phyloP scores from a whole-genome alignment of 2,113 vertebrate species.

The Mus spicilegus region DNA sequence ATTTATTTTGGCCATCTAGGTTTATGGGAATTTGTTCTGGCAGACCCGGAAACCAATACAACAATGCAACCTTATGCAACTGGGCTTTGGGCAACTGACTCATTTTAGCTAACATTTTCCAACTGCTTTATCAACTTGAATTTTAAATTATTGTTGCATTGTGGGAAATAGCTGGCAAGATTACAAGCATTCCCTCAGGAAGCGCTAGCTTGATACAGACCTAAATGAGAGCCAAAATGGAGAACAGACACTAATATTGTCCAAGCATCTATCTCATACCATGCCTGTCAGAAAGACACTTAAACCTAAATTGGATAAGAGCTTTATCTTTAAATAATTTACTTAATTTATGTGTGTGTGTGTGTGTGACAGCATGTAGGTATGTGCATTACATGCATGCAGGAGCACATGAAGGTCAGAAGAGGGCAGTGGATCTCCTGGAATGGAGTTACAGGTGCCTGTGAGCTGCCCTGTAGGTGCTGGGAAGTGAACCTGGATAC shows the following conservation, averaged over 20 bases:
- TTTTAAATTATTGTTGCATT: neutral
- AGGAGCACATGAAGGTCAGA: neutral
- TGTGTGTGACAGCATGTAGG: neutral
- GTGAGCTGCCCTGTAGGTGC: neutral
- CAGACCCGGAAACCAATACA: neutral
- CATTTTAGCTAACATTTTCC: neutral
- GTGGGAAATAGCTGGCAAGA: neutral
- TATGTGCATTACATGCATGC: neutral
- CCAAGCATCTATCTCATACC: neutral
- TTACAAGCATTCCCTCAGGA: neutral
- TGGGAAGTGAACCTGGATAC: neutral
- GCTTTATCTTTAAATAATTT: neutral
- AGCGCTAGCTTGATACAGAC: neutral
- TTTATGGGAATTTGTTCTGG: neutral
- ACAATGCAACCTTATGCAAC: neutral
- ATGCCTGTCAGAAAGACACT: neutral
- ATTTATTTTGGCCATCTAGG: neutral
- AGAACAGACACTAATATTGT: conserved; percentile 2
- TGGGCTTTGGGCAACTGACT: conserved; percentile 23
- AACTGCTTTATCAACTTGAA: conserved; percentile 37
- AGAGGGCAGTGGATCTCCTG: neutral
- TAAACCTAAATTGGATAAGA: neutral
- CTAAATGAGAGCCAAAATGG: neutral
- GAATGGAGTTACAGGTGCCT: neutral
- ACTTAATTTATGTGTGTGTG: neutral